These are phyloP conservation scores for Takifugu ocellatus DNA, from an alignment of 2,797 vertebrate species.

Conservation along the genomic window DNA sequence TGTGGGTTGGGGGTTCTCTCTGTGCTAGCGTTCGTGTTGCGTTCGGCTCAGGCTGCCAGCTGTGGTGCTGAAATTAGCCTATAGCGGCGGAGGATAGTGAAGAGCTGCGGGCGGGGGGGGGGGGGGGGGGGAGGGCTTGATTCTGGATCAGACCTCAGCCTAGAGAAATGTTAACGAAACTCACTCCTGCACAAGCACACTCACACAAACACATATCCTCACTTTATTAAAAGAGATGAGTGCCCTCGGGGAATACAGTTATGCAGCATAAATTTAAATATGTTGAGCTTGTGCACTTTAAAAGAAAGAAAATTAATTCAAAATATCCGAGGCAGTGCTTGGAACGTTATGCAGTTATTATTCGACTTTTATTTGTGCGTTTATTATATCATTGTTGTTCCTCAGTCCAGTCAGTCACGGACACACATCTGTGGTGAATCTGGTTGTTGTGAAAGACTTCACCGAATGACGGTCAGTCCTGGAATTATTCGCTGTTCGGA, in stretches of 20 bases:
- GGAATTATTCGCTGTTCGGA: too few relatives aligned
- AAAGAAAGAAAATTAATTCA: too few relatives aligned
- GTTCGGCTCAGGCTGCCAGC: constrained; percentile 35
- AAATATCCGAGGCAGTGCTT: too few relatives aligned
- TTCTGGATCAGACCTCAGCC: constrained; percentile 49
- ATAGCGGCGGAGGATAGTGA: constrained; percentile 42
- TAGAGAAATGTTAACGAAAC: constrained; percentile 54
- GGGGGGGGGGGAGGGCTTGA: constrained; percentile 43
- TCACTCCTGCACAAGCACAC: constrained; percentile 2
- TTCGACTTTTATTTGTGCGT: too few relatives aligned
- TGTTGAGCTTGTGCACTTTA: not conserved
- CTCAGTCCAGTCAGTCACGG: too few relatives aligned
- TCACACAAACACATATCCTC: constrained; percentile 13
- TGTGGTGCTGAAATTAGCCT: constrained; percentile 50
- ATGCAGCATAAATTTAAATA: constrained; percentile 4
- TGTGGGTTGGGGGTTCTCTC: constrained; percentile 14
- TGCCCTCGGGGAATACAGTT: constrained; percentile 22
- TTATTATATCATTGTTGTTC: too few relatives aligned
- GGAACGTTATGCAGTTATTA: too few relatives aligned
- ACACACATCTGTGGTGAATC: too few relatives aligned
- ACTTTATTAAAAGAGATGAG: constrained; percentile 31
- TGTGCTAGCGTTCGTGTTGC: constrained; percentile 13
- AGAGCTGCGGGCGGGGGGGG: constrained; percentile 28
- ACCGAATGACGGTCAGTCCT: too few relatives aligned
- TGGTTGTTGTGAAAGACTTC: too few relatives aligned